Base-by-base conservation (phyloP, 2,113 vertebrate species). In the Propithecus coquereli region DNA sequence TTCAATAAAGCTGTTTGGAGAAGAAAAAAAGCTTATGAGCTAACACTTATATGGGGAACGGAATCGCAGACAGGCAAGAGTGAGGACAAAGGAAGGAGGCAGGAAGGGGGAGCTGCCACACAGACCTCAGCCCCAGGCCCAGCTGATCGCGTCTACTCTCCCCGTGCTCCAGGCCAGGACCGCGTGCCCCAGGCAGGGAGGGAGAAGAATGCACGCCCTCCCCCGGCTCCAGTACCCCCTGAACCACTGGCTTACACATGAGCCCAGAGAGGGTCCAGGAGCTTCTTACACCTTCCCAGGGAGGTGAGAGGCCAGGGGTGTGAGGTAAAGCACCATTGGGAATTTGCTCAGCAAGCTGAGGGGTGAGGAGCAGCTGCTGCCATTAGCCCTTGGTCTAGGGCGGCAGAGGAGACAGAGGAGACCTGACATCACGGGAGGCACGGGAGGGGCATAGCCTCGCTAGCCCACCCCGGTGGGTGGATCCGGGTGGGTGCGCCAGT, bases 191-290 rank as follows among this genome's bases (percentile, higher is more conserved):
- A 25, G n/a, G 32, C 1, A 12, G 12, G 25, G 59, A 66, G 7
- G 43, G 54, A 66, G 32, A 61, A 61, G 40, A 23, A 16, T 0
- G 3, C 1, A 12, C 8, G 16, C 23, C 34, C 63, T 34, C 20
- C 23, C 40, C 54, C 27, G 22, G 32, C 8, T 13, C 76, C n/a
- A 14, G 37, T 9, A 2, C 14, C 14, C 30, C 54, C 0, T 43
- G 1, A 22, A 32, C 81, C 13, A 3, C 0, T 40, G 25, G 63
- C 43, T 1, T n/a, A 18, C 18, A 4, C 5, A 3, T 0, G 1
- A 50, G 71, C 63, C 76, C 68, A 93, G 40, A 47, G n/a, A 90
- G 25, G 45, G 6, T 14, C 18, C 37, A 23, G 16, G 5, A 65
- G 14, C 59, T n/a, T 25, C 30, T 27, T 14, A n/a, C 9, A 10